Conservation (phyloP, 2,113 vertebrate genomes). For the Nerophis ophidion region DNA sequence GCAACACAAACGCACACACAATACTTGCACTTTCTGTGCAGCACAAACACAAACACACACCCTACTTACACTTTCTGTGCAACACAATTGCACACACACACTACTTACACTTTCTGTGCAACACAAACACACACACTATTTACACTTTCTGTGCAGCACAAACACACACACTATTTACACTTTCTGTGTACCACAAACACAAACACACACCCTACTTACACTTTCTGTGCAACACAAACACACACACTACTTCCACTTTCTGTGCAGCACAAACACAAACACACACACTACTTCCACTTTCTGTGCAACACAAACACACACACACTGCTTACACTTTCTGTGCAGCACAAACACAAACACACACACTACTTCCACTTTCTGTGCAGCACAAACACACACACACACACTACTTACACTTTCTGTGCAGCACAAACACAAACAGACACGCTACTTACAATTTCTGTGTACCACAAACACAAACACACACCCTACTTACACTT, state of each 20-base stretch:
- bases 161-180: too few species aligned
- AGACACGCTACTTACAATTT: too few species aligned
- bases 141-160: slow-evolving; percentile 86
- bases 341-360: slow-evolving; percentile 67
- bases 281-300: too few species aligned
- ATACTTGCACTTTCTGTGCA: slow-evolving; percentile 95
- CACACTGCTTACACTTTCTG: too few species aligned
- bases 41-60: slow-evolving; percentile 63
- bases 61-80: slow-evolving; percentile 92
- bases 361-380: too few species aligned
- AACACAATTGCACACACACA: slow-evolving; percentile 62
- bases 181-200: slow-evolving; percentile 81
- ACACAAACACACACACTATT: slow-evolving; percentile 62
- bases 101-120: slow-evolving; percentile 95
- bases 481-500: too few species aligned
- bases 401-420: too few species aligned
- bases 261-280: slow-evolving; percentile 73
- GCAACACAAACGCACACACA: slow-evolving; percentile 66
- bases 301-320: slow-evolving; percentile 74
- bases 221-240: slow-evolving; percentile 83
- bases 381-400: slow-evolving; percentile 68
- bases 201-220: too few species aligned
- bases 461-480: slow-evolving; percentile 75
- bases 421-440: slow-evolving; percentile 71
- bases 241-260: too few species aligned